Evolutionary conservation across 2,113 vertebrate genomes (phyloP).

Genomic region (Hipposideros armiger): DNA sequence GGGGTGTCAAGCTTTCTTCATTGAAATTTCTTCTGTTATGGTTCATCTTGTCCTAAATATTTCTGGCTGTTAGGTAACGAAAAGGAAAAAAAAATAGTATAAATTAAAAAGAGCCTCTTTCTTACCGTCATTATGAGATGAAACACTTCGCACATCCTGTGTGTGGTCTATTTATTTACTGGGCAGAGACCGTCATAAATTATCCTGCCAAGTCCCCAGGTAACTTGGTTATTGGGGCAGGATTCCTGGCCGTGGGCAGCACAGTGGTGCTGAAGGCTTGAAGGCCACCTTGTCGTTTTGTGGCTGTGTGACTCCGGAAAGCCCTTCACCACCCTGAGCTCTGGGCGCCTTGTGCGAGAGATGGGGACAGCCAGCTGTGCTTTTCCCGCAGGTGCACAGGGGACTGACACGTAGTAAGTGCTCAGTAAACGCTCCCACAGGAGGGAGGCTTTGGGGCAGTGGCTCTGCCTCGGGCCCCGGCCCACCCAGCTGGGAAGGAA

Average conservation of each 20-base stretch:
- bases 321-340: not conserved
- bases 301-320: not conserved
- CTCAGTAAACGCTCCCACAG: not conserved
- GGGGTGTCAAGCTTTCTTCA: not conserved
- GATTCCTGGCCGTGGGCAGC: not conserved
- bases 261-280: not conserved
- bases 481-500: not conserved
- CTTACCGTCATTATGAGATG: not conserved
- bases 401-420: fast-evolving
- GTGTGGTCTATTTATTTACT: not conserved
- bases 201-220: not conserved
- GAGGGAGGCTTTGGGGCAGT: not conserved
- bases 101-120: not conserved
- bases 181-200: not conserved
- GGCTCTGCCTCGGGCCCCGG: not conserved
- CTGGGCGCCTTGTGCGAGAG: not conserved
- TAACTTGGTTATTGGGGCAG: not conserved
- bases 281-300: not conserved
- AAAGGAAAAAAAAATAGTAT: not conserved
- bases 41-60: not conserved
- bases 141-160: fast-evolving
- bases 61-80: not conserved
- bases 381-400: not conserved
- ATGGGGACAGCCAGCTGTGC: too few species aligned
- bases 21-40: not conserved